Conservation (phyloP, 2,888 invertebrate genomes). For the Nasonia oneida region DNA sequence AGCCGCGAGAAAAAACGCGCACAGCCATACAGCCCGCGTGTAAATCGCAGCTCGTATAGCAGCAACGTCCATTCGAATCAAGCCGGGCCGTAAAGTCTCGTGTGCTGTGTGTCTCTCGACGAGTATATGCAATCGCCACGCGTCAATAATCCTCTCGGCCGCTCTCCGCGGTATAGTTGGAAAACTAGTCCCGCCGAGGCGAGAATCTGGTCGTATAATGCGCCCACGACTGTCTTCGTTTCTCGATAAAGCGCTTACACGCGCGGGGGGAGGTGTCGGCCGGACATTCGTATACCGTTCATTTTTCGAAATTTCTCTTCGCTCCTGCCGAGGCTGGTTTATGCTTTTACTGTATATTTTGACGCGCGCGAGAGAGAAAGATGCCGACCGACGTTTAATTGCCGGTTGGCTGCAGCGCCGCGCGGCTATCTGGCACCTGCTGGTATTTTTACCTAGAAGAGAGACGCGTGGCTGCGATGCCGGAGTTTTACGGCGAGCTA, state of each 20-base stretch:
- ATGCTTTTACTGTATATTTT: constrained; percentile 56
- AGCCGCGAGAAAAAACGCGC: neutral
- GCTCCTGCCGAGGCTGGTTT: neutral
- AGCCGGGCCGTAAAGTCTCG: constrained; percentile 31
- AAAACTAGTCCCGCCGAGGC: neutral
- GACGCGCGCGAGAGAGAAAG: constrained; percentile 1
- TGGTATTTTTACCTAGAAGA: constrained; percentile 40
- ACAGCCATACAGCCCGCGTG: neutral
- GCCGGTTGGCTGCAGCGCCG: neutral
- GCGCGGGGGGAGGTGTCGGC: neutral
- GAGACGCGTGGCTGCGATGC: neutral
- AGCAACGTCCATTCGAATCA: constrained; percentile 7
- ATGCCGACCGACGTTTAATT: constrained; percentile 30
- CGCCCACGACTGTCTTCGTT: neutral
- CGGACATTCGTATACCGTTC: constrained; percentile 24
- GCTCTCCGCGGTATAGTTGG: neutral
- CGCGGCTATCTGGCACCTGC: neutral
- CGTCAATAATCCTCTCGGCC: constrained; percentile 19
- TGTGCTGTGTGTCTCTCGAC: neutral
- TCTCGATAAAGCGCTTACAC: neutral
- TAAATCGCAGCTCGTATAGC: constrained; percentile 13
- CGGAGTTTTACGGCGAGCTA: neutral
- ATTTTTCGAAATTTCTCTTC: constrained; percentile 42
- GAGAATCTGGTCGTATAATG: constrained; percentile 36
- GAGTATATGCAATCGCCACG: neutral